Percentiles rank a stretch among this genome's conserved stretches.
These are phyloP conservation scores for Drosophila varians DNA, from an alignment of 1,140 invertebrate species.

Conservation along the genomic window DNA sequence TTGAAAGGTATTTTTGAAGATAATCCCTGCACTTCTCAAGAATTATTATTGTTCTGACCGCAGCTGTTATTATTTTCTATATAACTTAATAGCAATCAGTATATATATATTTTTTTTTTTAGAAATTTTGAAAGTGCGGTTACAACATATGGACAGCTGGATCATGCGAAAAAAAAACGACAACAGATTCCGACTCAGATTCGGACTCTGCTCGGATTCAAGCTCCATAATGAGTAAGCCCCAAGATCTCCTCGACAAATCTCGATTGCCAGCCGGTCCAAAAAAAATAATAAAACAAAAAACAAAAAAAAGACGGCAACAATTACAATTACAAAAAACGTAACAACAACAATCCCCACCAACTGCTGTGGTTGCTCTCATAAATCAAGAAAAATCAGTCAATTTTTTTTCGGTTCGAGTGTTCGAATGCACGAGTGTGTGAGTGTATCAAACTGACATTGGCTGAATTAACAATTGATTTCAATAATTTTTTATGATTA, in stretches of 20 bases:
- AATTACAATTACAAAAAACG: conserved; percentile 2
- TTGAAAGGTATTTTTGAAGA: no score
- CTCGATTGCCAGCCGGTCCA: conserved; percentile 46
- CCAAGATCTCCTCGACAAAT: conserved; percentile 46
- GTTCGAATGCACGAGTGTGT: conserved; percentile 12
- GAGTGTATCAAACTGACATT: conserved; percentile 77
- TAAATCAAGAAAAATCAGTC: conserved; percentile 81
- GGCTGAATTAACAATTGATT: conserved; percentile 81
- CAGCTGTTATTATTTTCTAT: conserved; percentile 18
- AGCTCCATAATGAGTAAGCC: conserved; percentile 46
- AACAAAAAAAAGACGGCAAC: conserved; percentile 5
- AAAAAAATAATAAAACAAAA: conserved; percentile 24
- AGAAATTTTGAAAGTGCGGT: conserved; percentile 72
- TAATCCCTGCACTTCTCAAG: no score
- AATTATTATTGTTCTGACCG: background rate
- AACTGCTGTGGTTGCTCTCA: conserved; percentile 56
- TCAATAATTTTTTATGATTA: conserved; percentile 82
- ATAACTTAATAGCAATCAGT: conserved; percentile 6
- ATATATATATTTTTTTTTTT: conserved; percentile 41
- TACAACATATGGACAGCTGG: conserved; percentile 55
- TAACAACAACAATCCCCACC: conserved; percentile 9
- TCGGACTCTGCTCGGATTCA: conserved; percentile 9
- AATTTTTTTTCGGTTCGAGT: conserved; percentile 60
- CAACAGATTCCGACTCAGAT: conserved; percentile 30
- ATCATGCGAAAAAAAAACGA: conserved; percentile 45